Conservation (phyloP, 1,140 invertebrate species). For the Neuroterus valhalla region DNA sequence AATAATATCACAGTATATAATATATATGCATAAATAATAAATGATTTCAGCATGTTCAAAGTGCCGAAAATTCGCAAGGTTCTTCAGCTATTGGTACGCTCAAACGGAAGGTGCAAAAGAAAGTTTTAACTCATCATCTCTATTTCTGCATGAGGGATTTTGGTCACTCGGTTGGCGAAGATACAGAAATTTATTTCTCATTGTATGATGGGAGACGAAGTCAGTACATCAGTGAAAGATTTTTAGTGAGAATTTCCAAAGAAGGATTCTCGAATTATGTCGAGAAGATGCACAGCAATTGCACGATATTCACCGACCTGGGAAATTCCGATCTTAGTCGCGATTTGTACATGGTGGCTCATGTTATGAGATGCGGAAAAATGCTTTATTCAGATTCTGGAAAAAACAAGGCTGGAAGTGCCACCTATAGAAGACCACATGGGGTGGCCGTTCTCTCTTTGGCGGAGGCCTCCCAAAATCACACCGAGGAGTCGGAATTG, state of each 20-base stretch:
- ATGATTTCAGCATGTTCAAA: slow-evolving; percentile 81
- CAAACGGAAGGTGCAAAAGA: slow-evolving; percentile 80
- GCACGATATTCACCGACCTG: slow-evolving; percentile 91
- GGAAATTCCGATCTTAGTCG: slow-evolving; percentile 87
- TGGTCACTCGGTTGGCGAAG: slow-evolving; percentile 89
- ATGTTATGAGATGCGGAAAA: slow-evolving; percentile 90
- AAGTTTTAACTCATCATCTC: slow-evolving; percentile 86
- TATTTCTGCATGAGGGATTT: slow-evolving; percentile 93
- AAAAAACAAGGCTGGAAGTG: slow-evolving; percentile 79
- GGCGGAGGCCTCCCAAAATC: slow-evolving; percentile 79
- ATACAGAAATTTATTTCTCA: slow-evolving; percentile 91
- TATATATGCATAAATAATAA: not conserved
- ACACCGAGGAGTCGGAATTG: slow-evolving; percentile 79
- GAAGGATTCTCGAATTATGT: slow-evolving; percentile 93
- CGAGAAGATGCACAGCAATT: slow-evolving; percentile 90
- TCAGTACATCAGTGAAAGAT: slow-evolving; percentile 88
- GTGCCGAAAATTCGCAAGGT: slow-evolving; percentile 86
- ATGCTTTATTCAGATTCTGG: slow-evolving; percentile 89
- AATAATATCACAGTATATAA: no score
- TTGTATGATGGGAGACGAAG: slow-evolving; percentile 86
- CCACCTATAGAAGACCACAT: slow-evolving; percentile 84
- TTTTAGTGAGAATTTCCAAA: slow-evolving; percentile 90
- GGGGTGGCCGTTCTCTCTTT: slow-evolving; percentile 88
- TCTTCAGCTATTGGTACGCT: slow-evolving; percentile 85
- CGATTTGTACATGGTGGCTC: slow-evolving; percentile 90